phyloP scores from a whole-genome alignment of 2,888 invertebrate species.

The Prenolepis imparis region DNA sequence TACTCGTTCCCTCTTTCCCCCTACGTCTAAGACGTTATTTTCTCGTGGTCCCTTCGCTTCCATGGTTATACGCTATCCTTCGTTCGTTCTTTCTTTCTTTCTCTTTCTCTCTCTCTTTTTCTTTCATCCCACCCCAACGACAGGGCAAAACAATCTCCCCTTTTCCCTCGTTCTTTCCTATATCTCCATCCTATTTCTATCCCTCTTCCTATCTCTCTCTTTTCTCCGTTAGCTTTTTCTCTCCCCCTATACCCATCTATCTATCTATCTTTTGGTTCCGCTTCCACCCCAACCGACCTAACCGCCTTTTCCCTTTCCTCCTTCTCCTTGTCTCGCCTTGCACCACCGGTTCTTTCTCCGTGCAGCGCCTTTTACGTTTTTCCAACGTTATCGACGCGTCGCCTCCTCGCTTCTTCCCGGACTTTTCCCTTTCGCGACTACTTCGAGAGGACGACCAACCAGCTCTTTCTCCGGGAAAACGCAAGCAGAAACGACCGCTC shows the following conservation, averaged over 20 bases:
- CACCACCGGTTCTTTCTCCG: constrained; percentile 70
- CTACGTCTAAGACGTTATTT: constrained; percentile 83
- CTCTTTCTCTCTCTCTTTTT: background rate
- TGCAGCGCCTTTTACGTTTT: constrained; percentile 83
- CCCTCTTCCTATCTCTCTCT: constrained; percentile 15
- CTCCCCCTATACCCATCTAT: constrained; percentile 68
- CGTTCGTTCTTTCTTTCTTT: constrained; percentile 25
- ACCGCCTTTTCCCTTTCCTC: constrained; percentile 53
- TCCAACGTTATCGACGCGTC: constrained; percentile 85
- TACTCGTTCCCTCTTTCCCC: constrained; percentile 83
- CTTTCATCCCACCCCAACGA: constrained; percentile 43
- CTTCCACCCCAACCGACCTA: constrained; percentile 45
- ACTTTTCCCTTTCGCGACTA: constrained; percentile 79
- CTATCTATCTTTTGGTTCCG: constrained; percentile 54
- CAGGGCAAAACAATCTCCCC: constrained; percentile 53
- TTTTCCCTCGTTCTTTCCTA: constrained; percentile 71
- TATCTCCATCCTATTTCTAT: constrained; percentile 55
- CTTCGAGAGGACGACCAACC: constrained; percentile 74
- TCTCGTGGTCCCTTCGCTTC: constrained; percentile 83
- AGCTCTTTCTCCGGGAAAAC: constrained; percentile 76
- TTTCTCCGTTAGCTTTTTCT: constrained; percentile 46
- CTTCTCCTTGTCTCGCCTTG: constrained; percentile 68
- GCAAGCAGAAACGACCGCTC: constrained; percentile 74
- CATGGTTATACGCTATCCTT: constrained; percentile 75
- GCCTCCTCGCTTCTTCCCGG: constrained; percentile 77